A percentile compares a stretch with the other conserved stretches of the same genome.
These are phyloP conservation scores for Drosophila pegasa DNA, from an alignment of 2,888 invertebrate genomes.

Conservation along the genomic window DNA sequence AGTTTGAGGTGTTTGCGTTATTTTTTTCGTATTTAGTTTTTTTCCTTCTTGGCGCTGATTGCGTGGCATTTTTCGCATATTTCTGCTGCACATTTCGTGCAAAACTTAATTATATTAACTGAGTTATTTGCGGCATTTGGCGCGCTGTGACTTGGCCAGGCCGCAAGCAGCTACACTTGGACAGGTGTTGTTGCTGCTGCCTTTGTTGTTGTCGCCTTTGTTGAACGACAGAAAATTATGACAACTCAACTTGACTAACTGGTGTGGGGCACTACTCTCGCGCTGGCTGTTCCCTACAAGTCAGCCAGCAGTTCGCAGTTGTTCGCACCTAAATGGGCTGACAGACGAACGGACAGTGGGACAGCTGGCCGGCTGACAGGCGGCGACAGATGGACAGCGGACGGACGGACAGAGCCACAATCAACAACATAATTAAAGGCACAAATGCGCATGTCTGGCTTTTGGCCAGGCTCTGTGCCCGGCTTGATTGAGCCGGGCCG, in stretches of 20 bases:
- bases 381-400: conserved; percentile 8
- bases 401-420: conserved; percentile 52
- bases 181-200: conserved; percentile 51
- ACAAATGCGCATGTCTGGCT: conserved; percentile 74
- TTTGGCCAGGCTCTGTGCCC: conserved; percentile 39
- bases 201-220: conserved; percentile 48
- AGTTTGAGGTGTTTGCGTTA: conserved; percentile 30
- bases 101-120: conserved; percentile 81
- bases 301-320: conserved; percentile 48
- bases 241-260: conserved; percentile 80
- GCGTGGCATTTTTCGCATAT: conserved; percentile 78
- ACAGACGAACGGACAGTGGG: conserved; percentile 27
- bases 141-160: conserved; percentile 59
- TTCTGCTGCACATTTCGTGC: conserved; percentile 79
- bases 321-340: conserved; percentile 72
- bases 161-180: conserved; percentile 33
- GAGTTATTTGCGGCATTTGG: conserved; percentile 80
- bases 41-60: conserved; percentile 56
- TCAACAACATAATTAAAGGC: conserved; percentile 80
- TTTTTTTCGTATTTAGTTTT: conserved; percentile 28
- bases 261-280: conserved; percentile 55
- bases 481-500: conserved; percentile 29
- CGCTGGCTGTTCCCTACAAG: conserved; percentile 61
- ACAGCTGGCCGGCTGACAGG: conserved; percentile 32
- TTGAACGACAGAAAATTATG: conserved; percentile 79